Evolutionary conservation across 1,140 invertebrate species (phyloP).

Genomic region (Lethrus apterus): DNA sequence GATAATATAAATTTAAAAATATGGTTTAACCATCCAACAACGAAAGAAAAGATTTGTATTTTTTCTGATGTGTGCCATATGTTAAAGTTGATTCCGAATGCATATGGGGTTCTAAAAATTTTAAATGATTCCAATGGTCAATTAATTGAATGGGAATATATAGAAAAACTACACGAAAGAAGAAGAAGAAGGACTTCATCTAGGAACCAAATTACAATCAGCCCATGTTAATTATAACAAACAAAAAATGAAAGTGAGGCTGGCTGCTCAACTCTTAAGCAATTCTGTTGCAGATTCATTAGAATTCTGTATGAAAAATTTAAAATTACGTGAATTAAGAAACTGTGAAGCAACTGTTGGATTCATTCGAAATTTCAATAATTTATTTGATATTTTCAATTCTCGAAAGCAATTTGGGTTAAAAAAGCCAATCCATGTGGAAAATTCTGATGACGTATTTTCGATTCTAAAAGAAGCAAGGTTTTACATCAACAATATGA

Average conservation of each 20-base stretch:
- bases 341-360: slow-evolving; percentile 14
- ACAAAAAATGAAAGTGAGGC: slow-evolving; percentile 35
- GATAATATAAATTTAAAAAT: slow-evolving; percentile 23
- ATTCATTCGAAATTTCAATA: slow-evolving; percentile 26
- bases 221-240: slow-evolving; percentile 29
- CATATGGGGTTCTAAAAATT: slow-evolving; percentile 26
- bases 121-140: slow-evolving; percentile 20
- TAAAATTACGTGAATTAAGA: slow-evolving; percentile 1
- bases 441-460: slow-evolving; percentile 17
- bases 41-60: slow-evolving; percentile 25
- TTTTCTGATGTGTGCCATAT: slow-evolving; percentile 39
- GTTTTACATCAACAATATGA: slow-evolving; percentile 3
- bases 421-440: slow-evolving; percentile 4
- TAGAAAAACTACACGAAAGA: slow-evolving; percentile 18
- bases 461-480: slow-evolving; percentile 12
- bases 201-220: slow-evolving; percentile 29
- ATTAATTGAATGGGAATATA: slow-evolving; percentile 8
- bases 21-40: slow-evolving; percentile 33
- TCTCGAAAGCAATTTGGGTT: slow-evolving; percentile 17
- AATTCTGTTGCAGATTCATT: slow-evolving; percentile 25
- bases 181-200: slow-evolving; percentile 27
- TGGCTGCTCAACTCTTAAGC: slow-evolving; percentile 30
- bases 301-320: slow-evolving; percentile 20
- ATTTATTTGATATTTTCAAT: slow-evolving; percentile 31
- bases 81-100: slow-evolving; percentile 38